Conservation (phyloP, 2,113 vertebrate species). For the Antennarius striatus region DNA sequence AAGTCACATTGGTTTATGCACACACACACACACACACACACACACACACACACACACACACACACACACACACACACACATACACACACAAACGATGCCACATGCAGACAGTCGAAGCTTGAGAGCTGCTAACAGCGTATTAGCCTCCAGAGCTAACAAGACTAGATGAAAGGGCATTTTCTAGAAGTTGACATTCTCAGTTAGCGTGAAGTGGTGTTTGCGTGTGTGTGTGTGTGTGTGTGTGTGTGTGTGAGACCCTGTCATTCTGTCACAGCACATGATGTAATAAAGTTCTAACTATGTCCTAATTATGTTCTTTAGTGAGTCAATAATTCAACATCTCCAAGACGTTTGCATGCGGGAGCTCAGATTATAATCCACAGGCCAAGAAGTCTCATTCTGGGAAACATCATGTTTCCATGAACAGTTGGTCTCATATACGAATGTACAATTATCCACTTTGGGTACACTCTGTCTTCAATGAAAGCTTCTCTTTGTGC, state of each 20-base stretch:
- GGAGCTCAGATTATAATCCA: no score
- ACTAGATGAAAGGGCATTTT: conserved; percentile 25
- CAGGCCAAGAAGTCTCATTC: no score
- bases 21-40: conserved; percentile 21
- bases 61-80: conserved; percentile 10
- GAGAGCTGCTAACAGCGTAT: conserved; percentile 36
- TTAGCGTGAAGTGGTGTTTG: background rate
- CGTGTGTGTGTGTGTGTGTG: background rate
- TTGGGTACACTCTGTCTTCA: conserved; percentile 11
- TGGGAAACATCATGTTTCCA: background rate
- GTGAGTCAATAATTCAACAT: no score
- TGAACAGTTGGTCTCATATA: background rate
- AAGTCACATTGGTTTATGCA: conserved; percentile 20
- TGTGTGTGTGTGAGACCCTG: conserved; percentile 5
- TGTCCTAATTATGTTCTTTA: no score
- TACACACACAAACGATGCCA: conserved; percentile 10
- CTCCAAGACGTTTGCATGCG: no score
- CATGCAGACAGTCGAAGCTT: conserved; percentile 26
- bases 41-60: conserved; percentile 16
- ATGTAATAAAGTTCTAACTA: no score
- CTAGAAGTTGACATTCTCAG: conserved; percentile 14
- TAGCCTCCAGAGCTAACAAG: conserved; percentile 33
- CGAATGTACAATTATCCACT: conserved; percentile 17
- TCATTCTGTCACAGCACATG: no score
- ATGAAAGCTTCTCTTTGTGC: background rate